phyloP scores from a whole-genome alignment of 2,888 invertebrate genomes.

The Neelides folsomi region DNA sequence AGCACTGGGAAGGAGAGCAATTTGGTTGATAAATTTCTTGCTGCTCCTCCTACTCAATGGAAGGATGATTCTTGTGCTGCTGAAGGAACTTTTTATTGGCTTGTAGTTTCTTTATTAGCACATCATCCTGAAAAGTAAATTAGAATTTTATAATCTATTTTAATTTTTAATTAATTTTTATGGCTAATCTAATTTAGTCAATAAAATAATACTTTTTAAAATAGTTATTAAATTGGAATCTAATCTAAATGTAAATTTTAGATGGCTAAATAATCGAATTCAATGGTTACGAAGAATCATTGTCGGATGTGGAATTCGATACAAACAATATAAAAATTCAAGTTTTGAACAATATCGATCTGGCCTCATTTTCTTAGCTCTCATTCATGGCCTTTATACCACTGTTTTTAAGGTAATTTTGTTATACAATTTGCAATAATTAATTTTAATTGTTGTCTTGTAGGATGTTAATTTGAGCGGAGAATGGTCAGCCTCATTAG shows the following conservation, averaged over 20 bases:
- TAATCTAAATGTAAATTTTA: slow-evolving; percentile 35
- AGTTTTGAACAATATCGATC: slow-evolving; percentile 36
- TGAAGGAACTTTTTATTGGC: slow-evolving; percentile 82
- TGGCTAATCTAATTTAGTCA: no score
- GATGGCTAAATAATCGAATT: slow-evolving; percentile 60
- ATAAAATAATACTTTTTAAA: no score
- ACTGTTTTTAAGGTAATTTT: slow-evolving; percentile 66
- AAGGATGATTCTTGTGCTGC: slow-evolving; percentile 75
- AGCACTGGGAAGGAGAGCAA: slow-evolving; percentile 34
- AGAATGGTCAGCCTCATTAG: slow-evolving; percentile 77
- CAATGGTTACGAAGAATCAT: slow-evolving; percentile 63
- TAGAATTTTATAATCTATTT: neutral
- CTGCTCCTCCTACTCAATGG: slow-evolving; percentile 36
- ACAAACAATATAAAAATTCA: slow-evolving; percentile 41
- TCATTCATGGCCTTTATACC: slow-evolving; percentile 70
- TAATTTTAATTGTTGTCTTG: slow-evolving; percentile 7
- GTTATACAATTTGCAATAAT: neutral
- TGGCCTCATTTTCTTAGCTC: slow-evolving; percentile 62
- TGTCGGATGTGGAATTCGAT: slow-evolving; percentile 61
- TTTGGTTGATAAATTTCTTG: slow-evolving; percentile 27
- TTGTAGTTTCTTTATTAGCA: slow-evolving; percentile 64
- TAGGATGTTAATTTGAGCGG: slow-evolving; percentile 48
- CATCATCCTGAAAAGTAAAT: slow-evolving; percentile 48
- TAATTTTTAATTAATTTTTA: neutral
- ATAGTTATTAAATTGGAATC: no score